Conservation (phyloP, 2,888 invertebrate species). For the Criorhina ranunculi region DNA sequence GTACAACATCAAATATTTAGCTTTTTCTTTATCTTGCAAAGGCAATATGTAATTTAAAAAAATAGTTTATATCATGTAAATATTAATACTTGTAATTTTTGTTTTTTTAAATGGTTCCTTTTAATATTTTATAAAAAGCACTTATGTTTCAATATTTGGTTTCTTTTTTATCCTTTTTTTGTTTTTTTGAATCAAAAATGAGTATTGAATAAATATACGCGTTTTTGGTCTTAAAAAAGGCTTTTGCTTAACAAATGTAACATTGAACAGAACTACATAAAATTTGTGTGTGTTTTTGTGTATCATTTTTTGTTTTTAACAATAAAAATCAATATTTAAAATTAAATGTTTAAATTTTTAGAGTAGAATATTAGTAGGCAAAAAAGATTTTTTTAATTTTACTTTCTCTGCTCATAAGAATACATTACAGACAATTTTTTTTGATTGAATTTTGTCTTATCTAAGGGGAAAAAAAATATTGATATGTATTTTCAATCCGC, state of each 20-base stretch:
- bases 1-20: slow-evolving; percentile 60
- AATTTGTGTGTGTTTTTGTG: slow-evolving; percentile 50
- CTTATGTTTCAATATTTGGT: slow-evolving; percentile 71
- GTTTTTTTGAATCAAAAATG: slow-evolving; percentile 74
- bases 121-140: slow-evolving; percentile 70
- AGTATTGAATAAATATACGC: slow-evolving; percentile 50
- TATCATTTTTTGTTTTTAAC: slow-evolving; percentile 20
- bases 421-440: slow-evolving; percentile 4
- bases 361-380: slow-evolving; percentile 1
- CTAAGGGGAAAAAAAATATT: slow-evolving; percentile 52
- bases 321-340: slow-evolving; percentile 7
- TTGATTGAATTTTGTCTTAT: slow-evolving; percentile 28
- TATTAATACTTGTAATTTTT: slow-evolving; percentile 70
- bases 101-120: slow-evolving; percentile 71
- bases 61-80: slow-evolving; percentile 68
- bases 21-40: slow-evolving; percentile 33
- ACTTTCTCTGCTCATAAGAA: slow-evolving; percentile 27
- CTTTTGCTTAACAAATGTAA: slow-evolving; percentile 51
- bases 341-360: neutral
- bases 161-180: slow-evolving; percentile 73
- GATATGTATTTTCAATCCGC: slow-evolving; percentile 72
- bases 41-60: slow-evolving; percentile 71
- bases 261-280: slow-evolving; percentile 46
- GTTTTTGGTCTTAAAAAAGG: slow-evolving; percentile 59
- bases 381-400: neutral